Conservation (phyloP, 1,140 invertebrate genomes). For the Drosophila subpulchrella region DNA sequence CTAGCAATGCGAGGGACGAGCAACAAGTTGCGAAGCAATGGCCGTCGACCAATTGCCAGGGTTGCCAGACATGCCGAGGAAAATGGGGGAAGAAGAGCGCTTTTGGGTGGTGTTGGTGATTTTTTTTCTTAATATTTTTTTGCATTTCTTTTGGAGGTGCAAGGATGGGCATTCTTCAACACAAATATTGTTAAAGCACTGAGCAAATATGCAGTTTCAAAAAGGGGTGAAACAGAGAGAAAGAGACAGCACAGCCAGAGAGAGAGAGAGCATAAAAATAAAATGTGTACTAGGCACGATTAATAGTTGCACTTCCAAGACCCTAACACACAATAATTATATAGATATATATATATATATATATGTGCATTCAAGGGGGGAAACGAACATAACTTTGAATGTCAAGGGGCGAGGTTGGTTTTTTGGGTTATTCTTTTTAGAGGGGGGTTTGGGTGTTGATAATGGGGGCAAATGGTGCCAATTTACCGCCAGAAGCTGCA, state of each 20-base stretch:
- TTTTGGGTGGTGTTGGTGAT: slow-evolving; percentile 42
- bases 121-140: neutral
- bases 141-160: slow-evolving; percentile 12
- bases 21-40: slow-evolving; percentile 80
- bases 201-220: slow-evolving; percentile 15
- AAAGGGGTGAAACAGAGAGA: slow-evolving; percentile 15
- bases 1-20: slow-evolving; percentile 52
- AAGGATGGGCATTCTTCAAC: slow-evolving; percentile 30
- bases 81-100: slow-evolving; percentile 32
- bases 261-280: slow-evolving; percentile 61
- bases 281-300: slow-evolving; percentile 78
- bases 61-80: slow-evolving; percentile 65
- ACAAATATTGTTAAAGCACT: slow-evolving; percentile 59
- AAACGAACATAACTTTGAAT: slow-evolving; percentile 55
- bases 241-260: slow-evolving; percentile 1
- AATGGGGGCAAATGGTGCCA: slow-evolving; percentile 8
- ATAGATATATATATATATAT: slow-evolving; percentile 16
- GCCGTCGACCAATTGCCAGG: slow-evolving; percentile 63
- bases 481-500: slow-evolving; percentile 83
- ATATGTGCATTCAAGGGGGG: neutral
- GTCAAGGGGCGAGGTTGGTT: slow-evolving; percentile 51
- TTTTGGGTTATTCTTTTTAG: slow-evolving; percentile 15
- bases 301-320: slow-evolving; percentile 63
- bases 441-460: slow-evolving; percentile 4
- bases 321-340: slow-evolving; percentile 63